These are phyloP conservation scores for Acanthiza pusilla DNA, from an alignment of 2,797 vertebrate genomes.

Conservation along the genomic window DNA sequence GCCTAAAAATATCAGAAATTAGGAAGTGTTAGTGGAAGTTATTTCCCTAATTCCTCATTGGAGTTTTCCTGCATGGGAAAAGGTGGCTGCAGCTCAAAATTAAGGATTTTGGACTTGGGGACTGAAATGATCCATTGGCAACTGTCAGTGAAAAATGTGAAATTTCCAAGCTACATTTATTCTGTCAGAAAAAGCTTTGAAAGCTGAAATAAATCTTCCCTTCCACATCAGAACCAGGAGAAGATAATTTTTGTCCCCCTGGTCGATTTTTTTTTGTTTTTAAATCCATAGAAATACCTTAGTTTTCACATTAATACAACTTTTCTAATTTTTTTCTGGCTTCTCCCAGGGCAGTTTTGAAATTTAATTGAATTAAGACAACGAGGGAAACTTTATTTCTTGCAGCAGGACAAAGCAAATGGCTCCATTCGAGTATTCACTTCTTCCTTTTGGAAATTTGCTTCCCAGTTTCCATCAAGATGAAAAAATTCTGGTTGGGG, in stretches of 20 bases:
- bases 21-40: background rate
- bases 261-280: background rate
- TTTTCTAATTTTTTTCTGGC: background rate
- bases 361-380: background rate
- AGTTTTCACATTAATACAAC: background rate
- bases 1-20: background rate
- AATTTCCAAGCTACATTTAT: background rate
- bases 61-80: background rate
- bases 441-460: background rate
- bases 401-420: background rate
- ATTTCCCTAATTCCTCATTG: background rate
- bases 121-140: background rate
- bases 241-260: background rate
- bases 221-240: background rate
- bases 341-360: background rate
- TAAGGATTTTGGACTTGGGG: background rate
- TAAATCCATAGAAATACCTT: background rate
- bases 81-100: background rate
- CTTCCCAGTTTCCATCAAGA: background rate
- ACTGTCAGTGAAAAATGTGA: background rate
- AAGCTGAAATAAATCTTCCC: background rate
- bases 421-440: background rate
- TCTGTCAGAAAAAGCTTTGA: background rate
- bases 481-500: background rate
- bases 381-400: background rate